These are phyloP conservation scores for Drosophila bipectinata DNA, from an alignment of 1,140 invertebrate genomes.

Conservation along the genomic window DNA sequence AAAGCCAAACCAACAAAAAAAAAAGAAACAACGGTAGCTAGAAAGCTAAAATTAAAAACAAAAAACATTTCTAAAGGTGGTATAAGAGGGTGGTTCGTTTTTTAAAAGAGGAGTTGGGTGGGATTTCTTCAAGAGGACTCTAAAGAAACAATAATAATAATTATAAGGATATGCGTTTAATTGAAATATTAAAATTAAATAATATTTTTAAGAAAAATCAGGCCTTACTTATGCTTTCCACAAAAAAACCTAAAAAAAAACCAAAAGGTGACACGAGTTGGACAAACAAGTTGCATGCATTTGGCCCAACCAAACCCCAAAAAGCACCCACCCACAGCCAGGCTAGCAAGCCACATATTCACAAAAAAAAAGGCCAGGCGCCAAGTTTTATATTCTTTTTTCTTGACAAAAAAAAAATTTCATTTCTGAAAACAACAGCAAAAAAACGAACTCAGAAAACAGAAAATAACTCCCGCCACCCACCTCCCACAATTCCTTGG, in stretches of 20 bases:
- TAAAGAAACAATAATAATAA: not conserved
- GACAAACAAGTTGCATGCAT: constrained; percentile 61
- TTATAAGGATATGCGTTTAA: not conserved
- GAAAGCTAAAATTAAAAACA: constrained; percentile 10
- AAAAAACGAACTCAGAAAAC: constrained; percentile 43
- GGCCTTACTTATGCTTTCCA: not conserved
- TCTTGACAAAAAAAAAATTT: constrained; percentile 45
- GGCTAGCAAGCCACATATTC: not conserved
- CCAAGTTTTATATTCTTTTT: constrained; percentile 53
- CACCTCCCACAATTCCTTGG: constrained; percentile 22
- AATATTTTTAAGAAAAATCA: no score
- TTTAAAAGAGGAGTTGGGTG: not conserved
- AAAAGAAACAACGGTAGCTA: constrained; percentile 18
- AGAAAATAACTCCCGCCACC: constrained; percentile 18
- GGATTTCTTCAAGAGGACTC: constrained; percentile 2
- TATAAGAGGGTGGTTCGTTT: not conserved
- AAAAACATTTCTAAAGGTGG: constrained; percentile 13
- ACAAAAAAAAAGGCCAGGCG: constrained; percentile 41
- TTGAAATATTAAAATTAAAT: not conserved
- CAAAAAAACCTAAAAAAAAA: constrained; percentile 24
- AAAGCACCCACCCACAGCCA: not conserved
- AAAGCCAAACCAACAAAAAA: constrained; percentile 33
- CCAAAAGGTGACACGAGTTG: constrained; percentile 43
- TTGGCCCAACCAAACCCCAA: not conserved
- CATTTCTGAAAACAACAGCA: constrained; percentile 64